A percentile compares a stretch with the other conserved stretches of the same genome.
Evolutionary conservation across 2,797 vertebrate species (phyloP).

Genomic region (Brachymystax lenok): DNA sequence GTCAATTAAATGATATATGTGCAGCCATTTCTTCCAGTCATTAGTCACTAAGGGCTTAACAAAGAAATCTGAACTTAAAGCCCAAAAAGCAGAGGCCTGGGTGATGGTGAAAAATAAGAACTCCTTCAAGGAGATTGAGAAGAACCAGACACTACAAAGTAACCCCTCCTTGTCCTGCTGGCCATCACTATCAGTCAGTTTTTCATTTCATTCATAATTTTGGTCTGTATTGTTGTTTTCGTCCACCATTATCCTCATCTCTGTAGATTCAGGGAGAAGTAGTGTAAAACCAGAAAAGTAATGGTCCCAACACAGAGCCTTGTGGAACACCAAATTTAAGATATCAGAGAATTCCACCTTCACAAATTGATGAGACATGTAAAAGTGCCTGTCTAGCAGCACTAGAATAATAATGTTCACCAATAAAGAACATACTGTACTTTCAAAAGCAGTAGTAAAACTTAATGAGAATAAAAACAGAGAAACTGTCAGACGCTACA

Average conservation of each 20-base stretch:
- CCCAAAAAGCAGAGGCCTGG: not conserved
- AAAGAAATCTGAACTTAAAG: not conserved
- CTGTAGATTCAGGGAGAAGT: not conserved
- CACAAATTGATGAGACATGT: not conserved
- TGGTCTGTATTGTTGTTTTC: no score
- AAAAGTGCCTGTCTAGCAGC: not conserved
- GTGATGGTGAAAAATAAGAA: not conserved
- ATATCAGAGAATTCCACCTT: not conserved
- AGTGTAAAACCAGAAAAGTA: not conserved
- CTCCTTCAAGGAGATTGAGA: not conserved
- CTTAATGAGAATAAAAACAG: not conserved
- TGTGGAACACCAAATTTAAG: not conserved
- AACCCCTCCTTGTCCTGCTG: not conserved
- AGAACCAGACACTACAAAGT: not conserved
- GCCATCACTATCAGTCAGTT: not conserved
- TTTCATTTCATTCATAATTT: not conserved
- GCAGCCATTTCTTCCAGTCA: not conserved
- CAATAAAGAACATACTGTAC: not conserved
- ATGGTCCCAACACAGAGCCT: not conserved
- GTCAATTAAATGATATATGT: slow-evolving; percentile 2
- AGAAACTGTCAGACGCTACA: not conserved
- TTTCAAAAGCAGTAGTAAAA: not conserved
- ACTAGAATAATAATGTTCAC: not conserved
- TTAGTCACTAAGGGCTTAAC: not conserved
- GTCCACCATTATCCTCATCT: no score